Evolutionary conservation across 2,888 invertebrate genomes (phyloP), one percentile per base, ranked within the genome.

Genomic region (Phlogophora meticulosa): DNA sequence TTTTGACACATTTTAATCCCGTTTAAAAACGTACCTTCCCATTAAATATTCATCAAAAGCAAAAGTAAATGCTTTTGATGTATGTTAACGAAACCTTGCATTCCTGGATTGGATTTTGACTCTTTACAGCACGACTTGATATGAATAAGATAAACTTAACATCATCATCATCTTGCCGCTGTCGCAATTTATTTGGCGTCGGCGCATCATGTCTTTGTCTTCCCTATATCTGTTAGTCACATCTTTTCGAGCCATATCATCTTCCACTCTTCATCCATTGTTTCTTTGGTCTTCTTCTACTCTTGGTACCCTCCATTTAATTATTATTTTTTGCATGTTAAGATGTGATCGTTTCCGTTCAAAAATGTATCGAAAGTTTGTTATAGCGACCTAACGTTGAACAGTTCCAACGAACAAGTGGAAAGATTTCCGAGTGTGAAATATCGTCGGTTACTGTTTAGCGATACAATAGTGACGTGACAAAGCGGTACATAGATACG

Each of bases 1-100:
- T 72, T 73, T 68, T 72, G 65, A 63, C 62, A 61, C 61, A 65
- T 74, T 71, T 70, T 56, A 74, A 76, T 72, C 62, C 56, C 56
- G 43, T 60, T 76, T 53, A 70, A 74, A 75, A 70, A 67, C 62
- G 32, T 67, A 43, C 45, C 40, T 58, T 45, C 52, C 42, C 57
- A 57, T 72, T 73, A 56, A 66, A 64, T 57, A 61, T 70, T 70
- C 40, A 68, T 68, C 57, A 80, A 68, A 73, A 68, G 63, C 11
- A 45, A 68, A 73, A 68, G 63, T 9, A 42, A 61, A 59, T 60
- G 48, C 28, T 61, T 64, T 34, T 46, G 32, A 11, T 70, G 67
- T 57, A 71, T 53, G 45, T 48, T 59, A 40, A 43, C 13, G 34
- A 52, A 57, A 56, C 51, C 24, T 53, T 62, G 68, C 13, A 53